Evolutionary conservation across 1,140 invertebrate genomes (phyloP), one percentile per base, ranked within the genome.

Genomic region (Bombus waltoni): DNA sequence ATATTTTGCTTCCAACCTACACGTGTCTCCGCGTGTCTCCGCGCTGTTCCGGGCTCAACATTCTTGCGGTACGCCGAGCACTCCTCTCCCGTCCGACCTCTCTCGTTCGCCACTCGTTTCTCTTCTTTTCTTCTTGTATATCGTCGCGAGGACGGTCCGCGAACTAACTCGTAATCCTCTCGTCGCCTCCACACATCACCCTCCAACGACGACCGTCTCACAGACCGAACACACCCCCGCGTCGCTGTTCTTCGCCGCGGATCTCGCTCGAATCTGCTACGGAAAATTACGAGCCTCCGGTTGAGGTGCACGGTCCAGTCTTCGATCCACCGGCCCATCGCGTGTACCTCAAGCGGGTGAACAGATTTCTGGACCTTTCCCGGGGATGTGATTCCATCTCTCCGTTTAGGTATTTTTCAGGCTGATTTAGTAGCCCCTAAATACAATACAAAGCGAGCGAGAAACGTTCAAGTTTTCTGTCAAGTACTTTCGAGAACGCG

Each of bases 1-100:
- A 93, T 92, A 91, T 93, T 92, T 89, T 81, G 90, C 91, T 93
- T 93, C 91, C 88, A 92, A 91, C 90, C 92, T 95, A 95, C 95
- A 95, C 94, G 93, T 95, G 94, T 95, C 94, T 91, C 92, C 91
- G 88, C 93, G 89, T 93, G 92, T 93, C 93, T 93, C 90, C 75
- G 83, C 83, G 89, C 85, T 93, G 92, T 94, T 93, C 87, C 88
- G 85, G 91, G 89, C 93, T 93, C 89, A 91, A 91, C 85, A 91
- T 93, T 93, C 92, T 91, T 91, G 79, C 79, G 83, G 82, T 87
- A 84, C 83, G 53, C 75, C 90, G 76, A 85, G 73, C 81, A 65
- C 81, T 79, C 81, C 83, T 78, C 88, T 35, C 83, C 83, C 82
- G 85, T 74, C 84, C 82, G 11, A 28, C 73, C 40, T 85, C 77